A percentile compares a stretch with the other conserved stretches of the same genome.
These are phyloP conservation scores for Odontesthes bonariensis DNA, from an alignment of 2,113 vertebrate genomes.

Conservation along the genomic window DNA sequence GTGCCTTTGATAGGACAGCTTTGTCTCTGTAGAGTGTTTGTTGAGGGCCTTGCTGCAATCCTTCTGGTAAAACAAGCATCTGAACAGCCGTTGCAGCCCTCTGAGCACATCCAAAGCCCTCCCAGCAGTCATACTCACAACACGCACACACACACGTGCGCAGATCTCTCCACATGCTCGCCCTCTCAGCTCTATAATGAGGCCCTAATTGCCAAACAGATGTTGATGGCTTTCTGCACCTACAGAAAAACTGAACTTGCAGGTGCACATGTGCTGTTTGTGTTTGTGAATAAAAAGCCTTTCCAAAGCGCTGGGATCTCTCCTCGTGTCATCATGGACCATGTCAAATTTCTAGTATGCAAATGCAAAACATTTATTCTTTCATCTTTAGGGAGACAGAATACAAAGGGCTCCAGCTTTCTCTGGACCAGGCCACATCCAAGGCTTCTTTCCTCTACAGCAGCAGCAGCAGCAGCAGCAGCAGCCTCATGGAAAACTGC, in stretches of 20 bases:
- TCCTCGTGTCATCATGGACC: conserved; percentile 32
- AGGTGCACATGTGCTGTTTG: conserved; percentile 43
- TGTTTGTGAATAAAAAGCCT: conserved; percentile 44
- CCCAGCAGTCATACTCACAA: background rate
- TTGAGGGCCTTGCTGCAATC: conserved; percentile 78
- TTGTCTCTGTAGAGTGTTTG: conserved; percentile 78
- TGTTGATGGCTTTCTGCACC: conserved; percentile 57
- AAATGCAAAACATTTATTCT: conserved; percentile 1
- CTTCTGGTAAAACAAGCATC: conserved; percentile 74
- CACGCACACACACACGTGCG: background rate
- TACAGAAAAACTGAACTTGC: conserved; percentile 36
- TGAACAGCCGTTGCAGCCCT: conserved; percentile 51
- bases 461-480: conserved; percentile 86
- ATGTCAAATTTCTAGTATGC: conserved; percentile 7
- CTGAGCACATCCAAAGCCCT: conserved; percentile 12
- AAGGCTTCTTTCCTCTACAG: conserved; percentile 90
- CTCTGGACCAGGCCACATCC: conserved; percentile 92
- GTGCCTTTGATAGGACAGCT: conserved; percentile 76
- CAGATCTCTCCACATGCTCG: conserved; percentile 7
- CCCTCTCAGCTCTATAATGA: conserved; percentile 36
- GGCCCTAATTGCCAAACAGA: conserved; percentile 64
- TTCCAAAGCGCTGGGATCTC: conserved; percentile 1
- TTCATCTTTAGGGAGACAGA: conserved; percentile 90
- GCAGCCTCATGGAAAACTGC: conserved; percentile 84
- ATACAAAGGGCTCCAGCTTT: conserved; percentile 97